Evolutionary conservation across 2,797 vertebrate species (phyloP).

Genomic region (Cirrhinus mrigala): DNA sequence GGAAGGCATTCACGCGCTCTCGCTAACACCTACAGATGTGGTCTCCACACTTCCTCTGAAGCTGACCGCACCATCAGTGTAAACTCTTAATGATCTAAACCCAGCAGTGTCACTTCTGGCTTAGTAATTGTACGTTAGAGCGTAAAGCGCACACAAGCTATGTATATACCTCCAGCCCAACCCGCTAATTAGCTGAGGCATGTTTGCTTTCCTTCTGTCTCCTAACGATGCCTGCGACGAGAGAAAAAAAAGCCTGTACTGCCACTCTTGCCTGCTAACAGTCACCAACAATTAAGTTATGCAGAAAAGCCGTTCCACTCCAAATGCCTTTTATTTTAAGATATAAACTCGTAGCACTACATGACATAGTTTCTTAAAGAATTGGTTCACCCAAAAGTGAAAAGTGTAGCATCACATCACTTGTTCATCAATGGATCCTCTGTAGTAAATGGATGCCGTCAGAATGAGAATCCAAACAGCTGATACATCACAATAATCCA

Average conservation of each 20-base stretch:
- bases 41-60: constrained; percentile 37
- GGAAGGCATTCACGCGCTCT: constrained; percentile 38
- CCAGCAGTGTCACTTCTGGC: constrained; percentile 42
- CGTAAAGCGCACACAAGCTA: constrained; percentile 32
- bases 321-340: not conserved
- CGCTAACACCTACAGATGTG: constrained; percentile 43
- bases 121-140: constrained; percentile 44
- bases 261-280: not conserved
- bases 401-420: not conserved
- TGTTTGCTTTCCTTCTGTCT: constrained; percentile 51
- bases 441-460: not conserved
- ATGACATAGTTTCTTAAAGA: not conserved
- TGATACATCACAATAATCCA: not conserved
- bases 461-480: not conserved
- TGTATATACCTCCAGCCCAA: constrained; percentile 39
- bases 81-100: constrained; percentile 41
- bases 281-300: not conserved
- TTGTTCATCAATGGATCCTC: not conserved
- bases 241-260: not conserved
- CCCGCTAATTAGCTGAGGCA: constrained; percentile 37
- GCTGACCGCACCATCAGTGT: constrained; percentile 41
- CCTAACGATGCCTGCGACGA: constrained; percentile 30
- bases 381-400: not conserved
- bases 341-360: not conserved
- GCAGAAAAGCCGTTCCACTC: not conserved